A percentile compares a stretch with the other conserved stretches of the same genome.
These are phyloP conservation scores for Caenorhabditis latens DNA, from an alignment of 1,140 invertebrate genomes.

Conservation along the genomic window DNA sequence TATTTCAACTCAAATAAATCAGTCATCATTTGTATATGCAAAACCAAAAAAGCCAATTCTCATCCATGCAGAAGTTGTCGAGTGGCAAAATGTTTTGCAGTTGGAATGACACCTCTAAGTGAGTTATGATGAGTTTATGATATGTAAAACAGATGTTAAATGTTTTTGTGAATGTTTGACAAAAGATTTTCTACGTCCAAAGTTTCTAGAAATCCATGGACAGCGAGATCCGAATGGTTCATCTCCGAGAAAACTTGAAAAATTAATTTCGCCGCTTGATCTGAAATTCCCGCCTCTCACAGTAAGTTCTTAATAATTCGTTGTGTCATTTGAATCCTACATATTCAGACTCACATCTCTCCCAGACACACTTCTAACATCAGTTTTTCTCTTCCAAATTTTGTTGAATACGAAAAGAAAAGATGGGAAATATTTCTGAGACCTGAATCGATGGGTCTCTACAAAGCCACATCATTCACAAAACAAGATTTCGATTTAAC, in stretches of 20 bases:
- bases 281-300: too few species aligned
- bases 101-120: not conserved
- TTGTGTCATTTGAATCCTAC: too few species aligned
- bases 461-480: not conserved
- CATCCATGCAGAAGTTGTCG: slow-evolving; percentile 33
- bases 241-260: too few species aligned
- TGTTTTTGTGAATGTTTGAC: not conserved
- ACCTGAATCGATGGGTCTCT: not conserved
- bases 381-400: not conserved
- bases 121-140: not conserved
- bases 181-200: not conserved
- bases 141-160: too few species aligned
- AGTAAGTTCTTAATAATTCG: too few species aligned
- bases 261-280: too few species aligned
- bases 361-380: not conserved
- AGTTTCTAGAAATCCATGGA: too few species aligned
- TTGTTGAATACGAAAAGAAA: not conserved
- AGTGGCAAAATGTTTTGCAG: not conserved
- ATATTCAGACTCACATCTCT: not conserved
- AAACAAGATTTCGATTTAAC: not conserved
- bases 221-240: too few species aligned
- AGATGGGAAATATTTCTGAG: not conserved
- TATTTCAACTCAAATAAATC: not conserved
- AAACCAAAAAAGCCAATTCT: not conserved
- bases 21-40: not conserved